Base-by-base conservation (phyloP, 2,113 vertebrate species). In the Nanorana parkeri region DNA sequence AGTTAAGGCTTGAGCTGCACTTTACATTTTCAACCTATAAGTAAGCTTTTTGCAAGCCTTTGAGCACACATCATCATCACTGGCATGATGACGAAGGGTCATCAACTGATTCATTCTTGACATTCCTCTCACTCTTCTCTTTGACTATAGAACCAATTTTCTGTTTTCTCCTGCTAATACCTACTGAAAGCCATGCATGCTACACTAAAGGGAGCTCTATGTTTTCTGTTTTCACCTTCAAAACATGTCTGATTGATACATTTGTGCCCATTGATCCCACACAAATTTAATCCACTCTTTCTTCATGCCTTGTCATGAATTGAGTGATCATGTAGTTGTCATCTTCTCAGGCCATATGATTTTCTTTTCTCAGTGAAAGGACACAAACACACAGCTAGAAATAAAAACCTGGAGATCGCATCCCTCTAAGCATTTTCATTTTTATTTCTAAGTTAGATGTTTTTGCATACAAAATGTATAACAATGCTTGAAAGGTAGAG, bases 241-340 rank as follows among this genome's bases (percentile, higher is more conserved):
- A 24, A 63, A 63, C 21, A 63, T 64, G 61, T 64, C 61, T 64
- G 61, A 64, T 65, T 65, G 60, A 63, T 63, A 26, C 1, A 63
- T 63, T 63, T 63, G 21, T 63, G 60, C 21, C 60, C 20, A 60
- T 15, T 13, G 41, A 47, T 47, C 41, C 41, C 11, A 47, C 7
- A 47, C 11, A 47, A 47, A 21, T 21, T 8, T 60, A 60, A 60
- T 60, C 58, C 58, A 3, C 21, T 60, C 58, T 21, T 11, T 60
- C 58, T 23, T 23, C 58, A 47, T 13, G 41, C 10, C 13, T 63
- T 63, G n/a, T 61, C n/a, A 23, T 60, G 19, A 5, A 10, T 11
- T 6, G 55, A 20, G 19, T n/a, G 7, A 60, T 60, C 58, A 41
- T 47, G 41, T 1, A 61, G 20, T 63, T 63, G 21, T 63, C 60